These are phyloP conservation scores for Oligia fasciuncula DNA, from an alignment of 2,888 invertebrate genomes.

Conservation along the genomic window DNA sequence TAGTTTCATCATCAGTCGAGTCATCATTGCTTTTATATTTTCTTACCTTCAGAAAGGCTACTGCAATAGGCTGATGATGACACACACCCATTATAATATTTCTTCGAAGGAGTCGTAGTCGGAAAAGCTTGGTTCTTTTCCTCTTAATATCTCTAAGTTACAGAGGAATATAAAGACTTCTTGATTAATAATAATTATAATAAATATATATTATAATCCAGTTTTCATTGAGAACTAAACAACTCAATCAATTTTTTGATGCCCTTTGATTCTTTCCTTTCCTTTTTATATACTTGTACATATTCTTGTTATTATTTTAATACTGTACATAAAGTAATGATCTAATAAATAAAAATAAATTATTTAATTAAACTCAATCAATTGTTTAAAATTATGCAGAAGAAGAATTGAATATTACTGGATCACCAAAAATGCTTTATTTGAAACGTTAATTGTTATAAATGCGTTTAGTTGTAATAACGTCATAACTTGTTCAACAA, in stretches of 20 bases:
- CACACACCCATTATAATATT: slow-evolving; percentile 21
- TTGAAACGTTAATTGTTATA: not conserved
- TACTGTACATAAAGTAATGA: too few species aligned
- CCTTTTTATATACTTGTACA: too few species aligned
- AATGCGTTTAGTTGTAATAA: not conserved
- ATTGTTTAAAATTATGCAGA: not conserved
- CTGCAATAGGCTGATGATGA: slow-evolving; percentile 19
- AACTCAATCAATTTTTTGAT: too few species aligned
- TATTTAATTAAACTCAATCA: too few species aligned
- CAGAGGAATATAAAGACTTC: not conserved
- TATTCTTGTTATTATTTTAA: too few species aligned
- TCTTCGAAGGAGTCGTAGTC: slow-evolving; percentile 6
- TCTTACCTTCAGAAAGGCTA: slow-evolving; percentile 18
- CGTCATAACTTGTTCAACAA: not conserved
- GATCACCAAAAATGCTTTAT: not conserved
- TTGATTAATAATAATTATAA: not conserved
- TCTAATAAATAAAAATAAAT: too few species aligned
- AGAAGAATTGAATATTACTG: too few species aligned
- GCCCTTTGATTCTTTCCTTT: too few species aligned
- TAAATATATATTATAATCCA: not conserved
- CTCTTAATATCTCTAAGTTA: not conserved
- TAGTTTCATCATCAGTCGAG: slow-evolving; percentile 55
- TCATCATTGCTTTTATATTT: slow-evolving; percentile 38
- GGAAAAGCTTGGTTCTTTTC: slow-evolving; percentile 8
- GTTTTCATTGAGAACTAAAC: not conserved